Base-by-base conservation (phyloP, 2,797 vertebrate genomes). In the Melanotaenia pygmaea region DNA sequence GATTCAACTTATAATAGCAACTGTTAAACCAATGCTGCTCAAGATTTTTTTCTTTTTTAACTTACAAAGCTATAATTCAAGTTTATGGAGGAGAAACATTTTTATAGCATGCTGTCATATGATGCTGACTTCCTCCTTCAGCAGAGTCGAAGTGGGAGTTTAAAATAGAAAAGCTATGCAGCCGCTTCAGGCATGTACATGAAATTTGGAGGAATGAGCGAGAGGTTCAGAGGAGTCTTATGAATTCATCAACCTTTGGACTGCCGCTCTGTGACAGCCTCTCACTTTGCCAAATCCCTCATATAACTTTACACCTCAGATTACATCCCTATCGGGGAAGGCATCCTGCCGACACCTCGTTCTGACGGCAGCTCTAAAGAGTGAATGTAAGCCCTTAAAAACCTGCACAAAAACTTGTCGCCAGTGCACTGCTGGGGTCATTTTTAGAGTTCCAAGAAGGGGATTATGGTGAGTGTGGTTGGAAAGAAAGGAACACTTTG, bases 381-480 rank as follows among this genome's bases (percentile, higher is more conserved):
- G 82, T 60, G 20, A 64, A 37, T 84, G 30, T 91, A 91, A 92
- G 87, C 85, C 80, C 83, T 73, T 79, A 66, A 77, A 86, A 86
- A 80, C 70, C 64, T n/a, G 24, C 78, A 74, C 82, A 22, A 16
- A 89, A 89, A 89, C 79, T 56, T 77, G 73, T 88, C 65, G 68
- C 80, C 80, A 43, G 72, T 35, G 50, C 79, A 86, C 75, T 40
- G 74, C 59, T 28, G 74, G 30, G 75, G 87, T 81, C 73, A 86
- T 88, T 91, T 92, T 93, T 89, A 91, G 90, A 65, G 28, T 86
- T 91, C 81, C 83, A 28, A 72, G 90, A 88, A 88, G 63, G 70
- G 91, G 92, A 93, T 95, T 93, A 92, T 1, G 22, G 51, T 67
- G 84, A 89, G 91, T 92, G 90, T 91, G 84, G 74, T 72, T 58